phyloP scores from a whole-genome alignment of 2,888 invertebrate genomes.

The Amblyjoppa fuscipennis region DNA sequence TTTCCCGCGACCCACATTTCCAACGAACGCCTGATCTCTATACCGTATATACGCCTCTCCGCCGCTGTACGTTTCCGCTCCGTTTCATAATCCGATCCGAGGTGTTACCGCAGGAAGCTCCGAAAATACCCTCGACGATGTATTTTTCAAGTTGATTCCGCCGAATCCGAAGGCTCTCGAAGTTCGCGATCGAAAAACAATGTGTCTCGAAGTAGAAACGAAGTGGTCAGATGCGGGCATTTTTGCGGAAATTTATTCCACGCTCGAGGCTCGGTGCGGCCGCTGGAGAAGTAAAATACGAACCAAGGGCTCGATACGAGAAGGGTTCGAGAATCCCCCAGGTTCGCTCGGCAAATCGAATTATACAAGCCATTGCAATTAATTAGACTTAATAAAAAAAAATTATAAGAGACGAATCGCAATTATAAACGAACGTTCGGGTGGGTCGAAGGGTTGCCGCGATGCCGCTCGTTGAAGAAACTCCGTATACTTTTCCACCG shows the following conservation, averaged over 20 bases:
- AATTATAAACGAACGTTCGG: slow-evolving; percentile 80
- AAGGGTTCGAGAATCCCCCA: slow-evolving; percentile 12
- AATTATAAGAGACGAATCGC: slow-evolving; percentile 82
- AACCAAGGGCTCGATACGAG: slow-evolving; percentile 30
- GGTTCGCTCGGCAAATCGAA: slow-evolving; percentile 71
- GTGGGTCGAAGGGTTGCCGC: slow-evolving; percentile 1
- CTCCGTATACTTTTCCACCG: slow-evolving; percentile 43
- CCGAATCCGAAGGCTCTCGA: neutral
- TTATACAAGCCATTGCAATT: slow-evolving; percentile 83
- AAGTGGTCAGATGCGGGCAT: slow-evolving; percentile 1
- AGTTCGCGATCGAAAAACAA: slow-evolving; percentile 18
- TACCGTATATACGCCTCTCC: slow-evolving; percentile 27
- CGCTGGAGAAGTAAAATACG: slow-evolving; percentile 6
- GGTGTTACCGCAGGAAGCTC: slow-evolving; percentile 62
- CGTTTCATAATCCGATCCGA: slow-evolving; percentile 69
- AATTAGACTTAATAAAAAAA: slow-evolving; percentile 83
- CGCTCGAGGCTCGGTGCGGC: neutral
- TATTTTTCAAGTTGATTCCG: slow-evolving; percentile 5
- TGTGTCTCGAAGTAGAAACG: neutral
- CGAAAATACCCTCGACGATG: slow-evolving; percentile 39
- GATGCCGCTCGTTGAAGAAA: slow-evolving; percentile 13
- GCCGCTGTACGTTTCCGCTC: slow-evolving; percentile 60
- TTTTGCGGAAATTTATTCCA: slow-evolving; percentile 31
- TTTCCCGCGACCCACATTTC: slow-evolving; percentile 80
- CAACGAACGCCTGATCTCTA: slow-evolving; percentile 52